Evolutionary conservation across 2,888 invertebrate genomes (phyloP).

Genomic region (Scaptomyza flava): DNA sequence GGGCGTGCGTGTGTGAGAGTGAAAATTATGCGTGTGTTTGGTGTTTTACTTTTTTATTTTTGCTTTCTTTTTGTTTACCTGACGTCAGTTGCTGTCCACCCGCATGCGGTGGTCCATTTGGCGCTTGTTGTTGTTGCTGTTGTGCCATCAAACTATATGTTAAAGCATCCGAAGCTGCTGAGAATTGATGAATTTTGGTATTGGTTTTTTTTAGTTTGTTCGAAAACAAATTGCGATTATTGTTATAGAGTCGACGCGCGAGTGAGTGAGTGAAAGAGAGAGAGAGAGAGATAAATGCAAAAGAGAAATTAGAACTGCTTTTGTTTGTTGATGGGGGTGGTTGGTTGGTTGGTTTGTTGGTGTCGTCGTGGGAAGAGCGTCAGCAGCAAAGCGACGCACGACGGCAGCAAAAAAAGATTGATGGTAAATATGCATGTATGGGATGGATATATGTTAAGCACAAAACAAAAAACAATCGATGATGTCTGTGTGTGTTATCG

Average conservation of each 20-base stretch:
- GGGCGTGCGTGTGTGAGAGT: constrained; percentile 1
- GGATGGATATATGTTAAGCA: constrained; percentile 7
- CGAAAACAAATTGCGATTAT: constrained; percentile 16
- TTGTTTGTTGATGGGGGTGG: constrained; percentile 11
- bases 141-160: constrained; percentile 84
- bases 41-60: background rate
- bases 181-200: constrained; percentile 44
- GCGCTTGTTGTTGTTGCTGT: constrained; percentile 75
- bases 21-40: constrained; percentile 11
- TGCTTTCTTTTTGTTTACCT: constrained; percentile 70
- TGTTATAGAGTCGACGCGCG: constrained; percentile 6
- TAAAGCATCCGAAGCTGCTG: constrained; percentile 83
- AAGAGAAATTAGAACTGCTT: constrained; percentile 49
- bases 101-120: constrained; percentile 80
- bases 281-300: constrained; percentile 51
- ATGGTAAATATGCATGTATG: constrained; percentile 7
- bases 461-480: constrained; percentile 28
- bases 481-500: constrained; percentile 8
- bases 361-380: constrained; percentile 6
- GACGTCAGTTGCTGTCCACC: constrained; percentile 80
- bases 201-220: constrained; percentile 11
- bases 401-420: constrained; percentile 29
- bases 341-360: background rate
- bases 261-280: constrained; percentile 26
- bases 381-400: constrained; percentile 49